phyloP scores from a whole-genome alignment of 2,113 vertebrate genomes.

The Rhegmatorhina hoffmannsi region DNA sequence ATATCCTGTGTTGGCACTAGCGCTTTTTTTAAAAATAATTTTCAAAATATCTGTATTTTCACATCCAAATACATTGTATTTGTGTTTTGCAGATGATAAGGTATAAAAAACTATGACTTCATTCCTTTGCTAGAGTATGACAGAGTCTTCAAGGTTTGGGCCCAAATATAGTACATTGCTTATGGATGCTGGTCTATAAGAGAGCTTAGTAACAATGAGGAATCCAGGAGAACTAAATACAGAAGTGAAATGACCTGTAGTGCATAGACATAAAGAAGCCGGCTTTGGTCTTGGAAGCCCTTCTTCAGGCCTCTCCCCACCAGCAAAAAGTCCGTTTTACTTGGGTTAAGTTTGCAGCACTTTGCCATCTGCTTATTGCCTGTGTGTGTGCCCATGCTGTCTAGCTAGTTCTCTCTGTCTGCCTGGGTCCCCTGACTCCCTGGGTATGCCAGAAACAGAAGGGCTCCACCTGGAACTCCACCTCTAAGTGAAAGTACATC shows the following conservation, averaged over 20 bases:
- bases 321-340: background rate
- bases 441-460: background rate
- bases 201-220: background rate
- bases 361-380: background rate
- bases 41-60: background rate
- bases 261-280: background rate
- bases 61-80: background rate
- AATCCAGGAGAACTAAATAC: background rate
- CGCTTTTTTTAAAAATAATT: accelerated
- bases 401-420: background rate
- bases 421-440: background rate
- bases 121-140: background rate
- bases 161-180: background rate
- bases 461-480: background rate
- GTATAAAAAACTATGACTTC: background rate
- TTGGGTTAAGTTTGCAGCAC: background rate
- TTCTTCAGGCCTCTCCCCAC: background rate
- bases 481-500: background rate
- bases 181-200: background rate
- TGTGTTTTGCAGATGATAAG: background rate
- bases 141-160: background rate
- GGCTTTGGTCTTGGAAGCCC: background rate
- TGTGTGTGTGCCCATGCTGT: background rate
- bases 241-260: background rate
- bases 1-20: background rate